A percentile compares a stretch with the other conserved stretches of the same genome.
phyloP scores from a whole-genome alignment of 2,797 vertebrate genomes.

The Acrossocheilus wenchowensis region DNA sequence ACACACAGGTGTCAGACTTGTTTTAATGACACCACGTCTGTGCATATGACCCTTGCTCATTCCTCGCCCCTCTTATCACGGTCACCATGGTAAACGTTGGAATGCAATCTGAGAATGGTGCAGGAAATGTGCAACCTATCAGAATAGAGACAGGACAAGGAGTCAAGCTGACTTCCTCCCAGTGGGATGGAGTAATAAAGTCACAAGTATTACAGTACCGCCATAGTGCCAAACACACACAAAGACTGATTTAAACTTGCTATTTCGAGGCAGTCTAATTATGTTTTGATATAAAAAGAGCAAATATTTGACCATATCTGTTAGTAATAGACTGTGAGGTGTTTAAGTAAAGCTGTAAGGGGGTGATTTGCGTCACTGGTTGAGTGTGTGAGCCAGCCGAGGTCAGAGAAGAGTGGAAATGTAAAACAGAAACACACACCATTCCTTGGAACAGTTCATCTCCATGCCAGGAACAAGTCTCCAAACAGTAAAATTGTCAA shows the following conservation, averaged over 20 bases:
- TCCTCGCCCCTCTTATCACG: conserved; percentile 27
- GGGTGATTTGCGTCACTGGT: conserved; percentile 16
- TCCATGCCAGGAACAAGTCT: conserved; percentile 9
- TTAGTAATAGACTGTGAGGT: conserved; percentile 18
- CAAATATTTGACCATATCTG: not conserved
- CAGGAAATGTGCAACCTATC: conserved; percentile 48
- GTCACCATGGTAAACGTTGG: conserved; percentile 23
- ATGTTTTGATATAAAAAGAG: conserved; percentile 18
- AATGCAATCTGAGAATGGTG: conserved; percentile 52
- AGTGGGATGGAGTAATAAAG: conserved; percentile 19
- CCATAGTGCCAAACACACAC: not conserved
- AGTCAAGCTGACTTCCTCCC: conserved; percentile 52
- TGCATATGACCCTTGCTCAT: not conserved
- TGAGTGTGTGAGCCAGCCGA: conserved; percentile 27
- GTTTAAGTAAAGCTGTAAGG: not conserved
- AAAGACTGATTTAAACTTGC: not conserved
- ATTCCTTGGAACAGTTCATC: conserved; percentile 20
- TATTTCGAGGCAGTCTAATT: not conserved
- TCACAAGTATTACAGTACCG: conserved; percentile 19
- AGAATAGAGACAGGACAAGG: conserved; percentile 55
- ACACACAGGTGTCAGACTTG: conserved; percentile 18
- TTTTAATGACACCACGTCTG: not conserved
- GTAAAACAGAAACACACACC: conserved; percentile 20
- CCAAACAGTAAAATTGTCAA: not conserved
- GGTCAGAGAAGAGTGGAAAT: conserved; percentile 39